Percentiles rank a stretch among this genome's conserved stretches.
Conservation (phyloP, 2,888 invertebrate species). For the Drosophila mettleri region DNA sequence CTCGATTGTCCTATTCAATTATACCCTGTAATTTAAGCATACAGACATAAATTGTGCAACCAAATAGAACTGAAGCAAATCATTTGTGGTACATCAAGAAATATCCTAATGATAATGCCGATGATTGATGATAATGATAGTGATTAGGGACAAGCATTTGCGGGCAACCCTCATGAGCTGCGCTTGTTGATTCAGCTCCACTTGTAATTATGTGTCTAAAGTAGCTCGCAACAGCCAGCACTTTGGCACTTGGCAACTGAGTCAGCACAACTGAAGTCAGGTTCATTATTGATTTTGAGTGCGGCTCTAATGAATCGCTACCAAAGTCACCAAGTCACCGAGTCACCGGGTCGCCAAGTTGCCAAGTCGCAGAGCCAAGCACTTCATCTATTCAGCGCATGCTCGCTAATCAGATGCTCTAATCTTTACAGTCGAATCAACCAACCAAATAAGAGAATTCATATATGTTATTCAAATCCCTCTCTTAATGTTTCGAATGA, state of each 20-base stretch:
- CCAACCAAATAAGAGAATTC: no score
- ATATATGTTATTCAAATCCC: no score
- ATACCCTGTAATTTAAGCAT: not conserved
- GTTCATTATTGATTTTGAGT: conserved; percentile 54
- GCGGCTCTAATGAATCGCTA: conserved; percentile 42
- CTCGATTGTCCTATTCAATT: not conserved
- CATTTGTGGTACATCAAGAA: not conserved
- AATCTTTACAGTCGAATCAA: no score
- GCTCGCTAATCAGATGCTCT: not conserved
- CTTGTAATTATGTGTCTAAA: conserved; percentile 27
- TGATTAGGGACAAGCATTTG: not conserved
- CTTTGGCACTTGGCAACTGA: conserved; percentile 39
- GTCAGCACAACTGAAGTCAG: conserved; percentile 47
- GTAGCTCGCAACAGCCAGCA: not conserved
- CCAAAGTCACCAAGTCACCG: not conserved
- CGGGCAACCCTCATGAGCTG: conserved; percentile 10
- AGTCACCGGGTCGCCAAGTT: not conserved
- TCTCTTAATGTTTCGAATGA: no score
- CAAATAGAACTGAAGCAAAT: not conserved
- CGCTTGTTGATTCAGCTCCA: conserved; percentile 18
- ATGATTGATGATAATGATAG: conserved; percentile 22
- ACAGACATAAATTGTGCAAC: not conserved
- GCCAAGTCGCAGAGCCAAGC: conserved; percentile 1
- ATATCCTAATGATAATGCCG: conserved; percentile 13
- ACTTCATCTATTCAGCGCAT: not conserved